These are phyloP conservation scores for Drosophila pseudoobscura DNA, from an alignment of 1,140 invertebrate species.

Conservation along the genomic window DNA sequence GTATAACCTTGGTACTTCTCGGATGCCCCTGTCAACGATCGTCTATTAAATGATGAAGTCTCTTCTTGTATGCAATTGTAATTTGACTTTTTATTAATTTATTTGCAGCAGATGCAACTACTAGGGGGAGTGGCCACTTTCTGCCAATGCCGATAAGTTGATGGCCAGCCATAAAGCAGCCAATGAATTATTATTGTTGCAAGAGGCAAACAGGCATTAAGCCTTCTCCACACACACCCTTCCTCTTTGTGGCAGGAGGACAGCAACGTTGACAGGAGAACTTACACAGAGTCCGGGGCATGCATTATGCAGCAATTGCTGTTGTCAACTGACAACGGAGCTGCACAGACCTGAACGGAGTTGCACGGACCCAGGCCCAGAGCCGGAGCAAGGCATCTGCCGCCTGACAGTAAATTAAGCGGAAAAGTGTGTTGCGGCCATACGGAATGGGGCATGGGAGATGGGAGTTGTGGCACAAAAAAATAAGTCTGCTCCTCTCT, in stretches of 20 bases:
- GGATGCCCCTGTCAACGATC: slow-evolving; percentile 22
- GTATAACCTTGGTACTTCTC: no score
- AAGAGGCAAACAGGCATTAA: slow-evolving; percentile 41
- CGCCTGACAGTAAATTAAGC: slow-evolving; percentile 79
- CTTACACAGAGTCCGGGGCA: slow-evolving; percentile 50
- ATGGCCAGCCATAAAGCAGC: slow-evolving; percentile 74
- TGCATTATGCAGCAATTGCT: slow-evolving; percentile 80
- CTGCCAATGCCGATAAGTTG: slow-evolving; percentile 75
- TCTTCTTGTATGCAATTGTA: slow-evolving; percentile 51
- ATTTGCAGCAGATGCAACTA: slow-evolving; percentile 39
- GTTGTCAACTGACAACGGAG: slow-evolving; percentile 66
- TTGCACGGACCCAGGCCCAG: neutral
- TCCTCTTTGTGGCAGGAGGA: slow-evolving; percentile 9
- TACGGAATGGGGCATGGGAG: slow-evolving; percentile 6
- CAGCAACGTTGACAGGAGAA: slow-evolving; percentile 49
- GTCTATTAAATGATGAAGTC: slow-evolving; percentile 17
- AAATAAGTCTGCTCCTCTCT: slow-evolving; percentile 19
- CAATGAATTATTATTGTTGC: slow-evolving; percentile 75
- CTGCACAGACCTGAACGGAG: neutral
- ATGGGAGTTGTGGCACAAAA: slow-evolving; percentile 10
- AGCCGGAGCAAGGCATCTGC: slow-evolving; percentile 42
- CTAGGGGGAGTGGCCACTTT: slow-evolving; percentile 7
- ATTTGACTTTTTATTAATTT: slow-evolving; percentile 79
- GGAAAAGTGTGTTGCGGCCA: slow-evolving; percentile 73
- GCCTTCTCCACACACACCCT: slow-evolving; percentile 7